Conservation (phyloP, 2,888 invertebrate genomes). For the Bellardia bayeri region DNA sequence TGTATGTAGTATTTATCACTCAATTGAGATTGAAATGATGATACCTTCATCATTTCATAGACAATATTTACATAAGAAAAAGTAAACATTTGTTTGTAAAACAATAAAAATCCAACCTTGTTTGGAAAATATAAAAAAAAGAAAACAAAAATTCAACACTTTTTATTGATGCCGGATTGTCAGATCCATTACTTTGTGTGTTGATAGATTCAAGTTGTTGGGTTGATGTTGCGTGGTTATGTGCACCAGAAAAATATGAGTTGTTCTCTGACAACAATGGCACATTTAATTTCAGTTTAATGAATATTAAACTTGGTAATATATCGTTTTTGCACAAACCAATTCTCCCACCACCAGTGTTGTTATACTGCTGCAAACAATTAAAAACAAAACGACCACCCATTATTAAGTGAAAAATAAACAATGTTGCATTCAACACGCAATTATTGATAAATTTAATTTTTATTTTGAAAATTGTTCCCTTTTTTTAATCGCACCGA, state of each 20-base stretch:
- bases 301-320: slow-evolving; percentile 81
- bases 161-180: slow-evolving; percentile 39
- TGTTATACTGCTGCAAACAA: slow-evolving; percentile 31
- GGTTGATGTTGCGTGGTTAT: background rate
- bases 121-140: slow-evolving; percentile 53
- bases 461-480: background rate
- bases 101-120: slow-evolving; percentile 61
- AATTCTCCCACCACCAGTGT: slow-evolving; percentile 75
- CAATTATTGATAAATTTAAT: slow-evolving; percentile 27
- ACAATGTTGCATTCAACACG: slow-evolving; percentile 64
- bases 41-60: slow-evolving; percentile 48
- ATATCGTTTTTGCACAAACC: slow-evolving; percentile 20
- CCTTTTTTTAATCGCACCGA: background rate
- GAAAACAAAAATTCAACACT: background rate
- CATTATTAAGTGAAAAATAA: slow-evolving; percentile 74
- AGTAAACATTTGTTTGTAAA: slow-evolving; percentile 67
- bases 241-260: background rate
- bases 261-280: slow-evolving; percentile 60
- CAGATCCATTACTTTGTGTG: background rate
- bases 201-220: slow-evolving; percentile 5
- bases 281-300: slow-evolving; percentile 81
- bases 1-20: background rate
- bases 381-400: slow-evolving; percentile 38
- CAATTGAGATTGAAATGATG: slow-evolving; percentile 25
- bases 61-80: slow-evolving; percentile 65